A percentile compares a stretch with the other conserved stretches of the same genome.
These are phyloP conservation scores for Acanthisitta chloris DNA, from an alignment of 2,113 vertebrate genomes.

Conservation along the genomic window DNA sequence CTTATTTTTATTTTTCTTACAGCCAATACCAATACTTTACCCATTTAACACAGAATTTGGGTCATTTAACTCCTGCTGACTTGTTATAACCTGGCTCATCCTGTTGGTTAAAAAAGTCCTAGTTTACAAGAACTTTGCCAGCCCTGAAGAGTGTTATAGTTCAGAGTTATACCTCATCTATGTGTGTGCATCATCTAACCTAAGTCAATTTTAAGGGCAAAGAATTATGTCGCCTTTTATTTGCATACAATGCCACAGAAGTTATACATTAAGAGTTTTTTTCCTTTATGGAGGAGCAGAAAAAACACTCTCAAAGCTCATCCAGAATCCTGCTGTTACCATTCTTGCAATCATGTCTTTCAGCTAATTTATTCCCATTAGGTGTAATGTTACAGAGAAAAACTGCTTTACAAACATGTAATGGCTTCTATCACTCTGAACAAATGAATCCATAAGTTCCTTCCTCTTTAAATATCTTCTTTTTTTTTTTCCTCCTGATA, in stretches of 20 bases:
- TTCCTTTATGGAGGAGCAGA: not conserved
- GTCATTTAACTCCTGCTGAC: not conserved
- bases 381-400: constrained; percentile 23
- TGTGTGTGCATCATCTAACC: not conserved
- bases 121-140: not conserved
- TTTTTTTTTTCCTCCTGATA: not conserved
- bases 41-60: not conserved
- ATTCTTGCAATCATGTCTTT: not conserved
- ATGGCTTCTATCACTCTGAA: not conserved
- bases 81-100: not conserved
- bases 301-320: not conserved
- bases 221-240: not conserved
- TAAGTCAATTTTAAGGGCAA: not conserved
- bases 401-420: constrained; percentile 42
- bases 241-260: not conserved
- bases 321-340: constrained; percentile 23
- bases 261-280: not conserved
- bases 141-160: not conserved
- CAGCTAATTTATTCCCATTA: constrained; percentile 35
- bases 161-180: not conserved
- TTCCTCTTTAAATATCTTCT: not conserved
- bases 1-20: not conserved
- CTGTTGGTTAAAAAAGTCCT: not conserved
- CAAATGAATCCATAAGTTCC: constrained; percentile 6
- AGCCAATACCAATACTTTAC: not conserved